These are phyloP conservation scores for Erebia palarica DNA, from an alignment of 2,888 invertebrate genomes.

Conservation along the genomic window DNA sequence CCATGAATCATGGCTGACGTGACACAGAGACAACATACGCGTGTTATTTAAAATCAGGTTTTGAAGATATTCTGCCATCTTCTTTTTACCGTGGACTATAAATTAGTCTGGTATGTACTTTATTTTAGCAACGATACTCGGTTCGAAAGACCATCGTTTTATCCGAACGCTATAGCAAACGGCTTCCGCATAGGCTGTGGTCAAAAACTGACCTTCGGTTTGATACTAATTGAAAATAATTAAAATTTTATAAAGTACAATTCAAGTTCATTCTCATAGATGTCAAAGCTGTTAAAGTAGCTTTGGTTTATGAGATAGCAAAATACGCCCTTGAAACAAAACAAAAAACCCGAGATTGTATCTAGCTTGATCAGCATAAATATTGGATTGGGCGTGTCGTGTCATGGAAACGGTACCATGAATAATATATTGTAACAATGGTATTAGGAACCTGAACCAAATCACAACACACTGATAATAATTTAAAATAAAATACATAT, in stretches of 20 bases:
- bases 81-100: too few relatives aligned
- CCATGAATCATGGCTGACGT: too few relatives aligned
- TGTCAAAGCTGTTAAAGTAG: slow-evolving; percentile 11
- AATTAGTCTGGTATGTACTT: too few relatives aligned
- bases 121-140: too few relatives aligned
- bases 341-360: slow-evolving; percentile 45
- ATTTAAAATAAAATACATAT: too few relatives aligned
- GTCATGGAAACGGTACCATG: slow-evolving; percentile 64
- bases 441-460: slow-evolving; percentile 41
- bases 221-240: neutral
- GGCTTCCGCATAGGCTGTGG: neutral
- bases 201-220: neutral
- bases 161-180: neutral
- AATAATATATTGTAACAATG: slow-evolving; percentile 49
- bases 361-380: slow-evolving; percentile 69
- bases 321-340: slow-evolving; percentile 24
- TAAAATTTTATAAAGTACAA: neutral
- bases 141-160: neutral
- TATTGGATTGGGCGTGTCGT: slow-evolving; percentile 66
- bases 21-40: too few relatives aligned
- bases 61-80: too few relatives aligned
- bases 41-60: too few relatives aligned
- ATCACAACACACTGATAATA: neutral
- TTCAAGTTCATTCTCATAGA: neutral
- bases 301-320: slow-evolving; percentile 4